These are phyloP conservation scores for Albula glossodonta DNA, from an alignment of 2,113 vertebrate genomes.

Conservation along the genomic window DNA sequence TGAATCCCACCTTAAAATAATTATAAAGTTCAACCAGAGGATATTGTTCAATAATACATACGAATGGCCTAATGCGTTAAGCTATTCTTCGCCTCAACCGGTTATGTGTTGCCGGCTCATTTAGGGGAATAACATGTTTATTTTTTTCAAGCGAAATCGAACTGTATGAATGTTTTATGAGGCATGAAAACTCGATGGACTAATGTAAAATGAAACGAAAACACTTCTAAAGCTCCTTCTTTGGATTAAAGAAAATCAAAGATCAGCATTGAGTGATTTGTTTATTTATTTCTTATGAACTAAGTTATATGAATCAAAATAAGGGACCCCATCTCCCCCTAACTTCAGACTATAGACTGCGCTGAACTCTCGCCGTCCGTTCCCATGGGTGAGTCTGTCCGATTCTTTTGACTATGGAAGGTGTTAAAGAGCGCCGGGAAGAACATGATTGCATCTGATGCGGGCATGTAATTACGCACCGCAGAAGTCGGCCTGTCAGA, in stretches of 20 bases:
- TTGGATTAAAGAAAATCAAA: neutral
- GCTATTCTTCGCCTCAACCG: neutral
- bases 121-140: neutral
- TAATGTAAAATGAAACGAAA: slow-evolving; percentile 1
- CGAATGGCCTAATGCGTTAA: neutral
- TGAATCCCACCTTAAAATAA: neutral
- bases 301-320: neutral
- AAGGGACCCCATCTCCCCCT: neutral
- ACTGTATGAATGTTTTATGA: slow-evolving; percentile 1
- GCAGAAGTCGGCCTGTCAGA: neutral
- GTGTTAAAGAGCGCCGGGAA: neutral
- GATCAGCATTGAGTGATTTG: slow-evolving; percentile 5
- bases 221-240: slow-evolving; percentile 1
- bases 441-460: slow-evolving; percentile 2
- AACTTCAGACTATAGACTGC: neutral
- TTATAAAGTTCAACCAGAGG: neutral
- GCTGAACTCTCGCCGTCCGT: neutral
- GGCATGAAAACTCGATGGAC: slow-evolving; percentile 8
- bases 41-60: neutral
- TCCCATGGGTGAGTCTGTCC: neutral
- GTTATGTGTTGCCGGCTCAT: neutral
- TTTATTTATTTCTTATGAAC: neutral
- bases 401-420: neutral
- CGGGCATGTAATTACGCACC: neutral
- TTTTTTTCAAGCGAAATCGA: neutral